These are phyloP conservation scores for Siphamia tubifer DNA, from an alignment of 2,113 vertebrate species.

Conservation along the genomic window DNA sequence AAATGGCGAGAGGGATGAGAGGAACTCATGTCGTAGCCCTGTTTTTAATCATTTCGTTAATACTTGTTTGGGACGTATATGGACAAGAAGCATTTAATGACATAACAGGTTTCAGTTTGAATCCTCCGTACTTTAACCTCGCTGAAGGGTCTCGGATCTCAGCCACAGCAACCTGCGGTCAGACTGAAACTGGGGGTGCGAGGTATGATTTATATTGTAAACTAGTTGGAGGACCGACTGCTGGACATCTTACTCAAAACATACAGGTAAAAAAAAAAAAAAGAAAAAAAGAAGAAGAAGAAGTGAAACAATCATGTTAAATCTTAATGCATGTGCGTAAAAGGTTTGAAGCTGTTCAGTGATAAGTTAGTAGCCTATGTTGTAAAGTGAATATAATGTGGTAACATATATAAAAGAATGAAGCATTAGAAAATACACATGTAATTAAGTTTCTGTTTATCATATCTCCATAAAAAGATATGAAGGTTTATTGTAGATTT, in stretches of 20 bases:
- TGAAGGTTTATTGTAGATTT: background rate
- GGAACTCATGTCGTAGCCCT: conserved; percentile 46
- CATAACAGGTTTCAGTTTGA: conserved; percentile 78
- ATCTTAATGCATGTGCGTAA: background rate
- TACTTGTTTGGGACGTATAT: conserved; percentile 36
- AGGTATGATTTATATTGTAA: conserved; percentile 88
- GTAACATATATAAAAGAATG: background rate
- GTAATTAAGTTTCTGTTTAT: background rate
- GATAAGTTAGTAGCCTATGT: background rate
- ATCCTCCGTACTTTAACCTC: conserved; percentile 91
- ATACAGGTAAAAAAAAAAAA: conserved; percentile 89
- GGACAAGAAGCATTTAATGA: conserved; percentile 45
- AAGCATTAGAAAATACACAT: background rate
- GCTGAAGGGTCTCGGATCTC: conserved; percentile 80
- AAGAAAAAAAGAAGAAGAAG: too few relatives aligned
- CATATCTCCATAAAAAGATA: background rate
- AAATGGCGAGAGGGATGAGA: conserved; percentile 71
- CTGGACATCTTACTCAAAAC: conserved; percentile 73
- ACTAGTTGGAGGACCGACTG: conserved; percentile 87
- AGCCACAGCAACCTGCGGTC: conserved; percentile 90
- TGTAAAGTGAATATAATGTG: too few relatives aligned
- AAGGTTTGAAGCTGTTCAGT: background rate
- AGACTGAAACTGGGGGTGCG: conserved; percentile 75
- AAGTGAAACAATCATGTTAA: background rate
- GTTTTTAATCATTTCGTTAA: conserved; percentile 2